Percentiles rank a stretch among this genome's conserved stretches.
Conservation (phyloP, 2,888 invertebrate genomes). For the Seira ritae region DNA sequence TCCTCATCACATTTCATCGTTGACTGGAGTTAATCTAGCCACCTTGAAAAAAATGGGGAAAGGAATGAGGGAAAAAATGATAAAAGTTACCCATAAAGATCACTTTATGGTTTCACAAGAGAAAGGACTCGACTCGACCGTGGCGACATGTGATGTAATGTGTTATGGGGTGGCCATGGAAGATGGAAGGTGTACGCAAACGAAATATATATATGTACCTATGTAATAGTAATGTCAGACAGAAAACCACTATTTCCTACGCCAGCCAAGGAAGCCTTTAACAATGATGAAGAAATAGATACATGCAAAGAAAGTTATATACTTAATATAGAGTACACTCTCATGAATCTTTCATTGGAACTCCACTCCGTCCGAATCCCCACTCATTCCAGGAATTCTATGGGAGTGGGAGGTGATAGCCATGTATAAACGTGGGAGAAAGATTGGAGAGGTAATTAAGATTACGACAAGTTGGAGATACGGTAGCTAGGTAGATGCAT, state of each 20-base stretch:
- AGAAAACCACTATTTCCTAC: neutral
- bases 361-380: neutral
- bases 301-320: no score
- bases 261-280: no score
- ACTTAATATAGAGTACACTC: no score
- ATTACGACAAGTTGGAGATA: constrained; percentile 34
- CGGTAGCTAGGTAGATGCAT: neutral
- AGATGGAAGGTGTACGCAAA: neutral
- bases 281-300: constrained; percentile 20
- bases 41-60: neutral
- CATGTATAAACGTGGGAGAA: constrained; percentile 22
- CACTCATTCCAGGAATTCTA: neutral
- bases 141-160: constrained; percentile 55
- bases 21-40: neutral
- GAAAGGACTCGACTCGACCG: no score
- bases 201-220: neutral
- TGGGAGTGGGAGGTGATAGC: no score
- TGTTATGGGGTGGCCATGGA: neutral
- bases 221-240: no score
- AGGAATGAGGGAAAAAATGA: constrained; percentile 39
- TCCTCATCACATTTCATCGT: no score
- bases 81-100: constrained; percentile 51
- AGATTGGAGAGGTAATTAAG: constrained; percentile 50
- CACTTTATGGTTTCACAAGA: constrained; percentile 57
- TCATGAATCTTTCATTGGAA: constrained; percentile 26